phyloP scores from a whole-genome alignment of 2,888 invertebrate genomes.

The Muscina levida region DNA sequence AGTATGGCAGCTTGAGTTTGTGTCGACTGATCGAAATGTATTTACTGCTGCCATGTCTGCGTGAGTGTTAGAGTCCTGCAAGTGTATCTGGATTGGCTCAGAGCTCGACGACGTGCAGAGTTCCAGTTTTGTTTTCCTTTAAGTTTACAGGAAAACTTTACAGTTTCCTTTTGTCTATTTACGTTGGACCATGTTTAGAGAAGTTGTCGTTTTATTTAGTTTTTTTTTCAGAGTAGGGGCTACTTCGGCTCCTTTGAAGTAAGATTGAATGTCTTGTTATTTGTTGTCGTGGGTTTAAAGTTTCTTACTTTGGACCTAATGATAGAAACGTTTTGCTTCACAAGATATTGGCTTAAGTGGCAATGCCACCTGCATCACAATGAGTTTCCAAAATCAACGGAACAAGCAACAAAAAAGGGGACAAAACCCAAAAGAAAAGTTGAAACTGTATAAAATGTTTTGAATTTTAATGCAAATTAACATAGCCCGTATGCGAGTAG shows the following conservation, averaged over 20 bases:
- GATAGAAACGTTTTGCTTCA: constrained; percentile 46
- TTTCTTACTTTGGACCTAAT: constrained; percentile 33
- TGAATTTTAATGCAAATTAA: constrained; percentile 33
- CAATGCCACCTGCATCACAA: constrained; percentile 63
- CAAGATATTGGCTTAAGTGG: constrained; percentile 61
- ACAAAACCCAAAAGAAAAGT: constrained; percentile 8
- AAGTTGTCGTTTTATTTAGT: constrained; percentile 39
- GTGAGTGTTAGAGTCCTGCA: no score
- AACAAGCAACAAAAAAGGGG: background rate
- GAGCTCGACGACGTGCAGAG: constrained; percentile 59
- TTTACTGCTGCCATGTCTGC: constrained; percentile 22
- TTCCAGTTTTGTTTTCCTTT: background rate
- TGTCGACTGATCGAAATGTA: background rate
- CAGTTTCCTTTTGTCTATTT: constrained; percentile 46
- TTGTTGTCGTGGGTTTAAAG: constrained; percentile 53
- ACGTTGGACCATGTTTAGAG: constrained; percentile 55
- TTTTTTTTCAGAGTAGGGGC: constrained; percentile 6
- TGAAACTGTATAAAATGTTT: constrained; percentile 21
- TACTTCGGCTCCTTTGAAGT: background rate
- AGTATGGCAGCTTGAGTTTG: background rate
- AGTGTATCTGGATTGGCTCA: constrained; percentile 17
- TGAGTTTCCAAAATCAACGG: constrained; percentile 57
- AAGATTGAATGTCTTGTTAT: constrained; percentile 52
- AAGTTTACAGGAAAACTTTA: constrained; percentile 49
- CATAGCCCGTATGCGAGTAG: constrained; percentile 5